phyloP scores from a whole-genome alignment of 2,888 invertebrate species.

The Epiperipatus broadwayi region DNA sequence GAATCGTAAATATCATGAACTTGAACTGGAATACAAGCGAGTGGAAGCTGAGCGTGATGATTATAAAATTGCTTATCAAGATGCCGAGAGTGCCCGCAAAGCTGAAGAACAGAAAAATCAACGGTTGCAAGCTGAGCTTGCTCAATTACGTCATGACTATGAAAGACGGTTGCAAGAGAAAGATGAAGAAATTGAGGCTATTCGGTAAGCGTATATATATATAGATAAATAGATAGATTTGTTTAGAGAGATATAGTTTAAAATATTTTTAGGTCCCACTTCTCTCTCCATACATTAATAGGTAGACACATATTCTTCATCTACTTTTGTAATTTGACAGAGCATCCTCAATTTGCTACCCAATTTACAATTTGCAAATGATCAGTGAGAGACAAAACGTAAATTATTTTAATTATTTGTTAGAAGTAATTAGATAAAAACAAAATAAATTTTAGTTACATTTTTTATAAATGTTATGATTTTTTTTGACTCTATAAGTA shows the following conservation, averaged over 20 bases:
- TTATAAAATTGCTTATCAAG: constrained; percentile 90
- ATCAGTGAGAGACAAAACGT: no score
- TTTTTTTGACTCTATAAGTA: no score
- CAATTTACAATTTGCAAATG: no score
- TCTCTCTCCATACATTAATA: not conserved
- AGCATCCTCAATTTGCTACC: no score
- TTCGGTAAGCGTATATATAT: no score
- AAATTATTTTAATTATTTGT: no score
- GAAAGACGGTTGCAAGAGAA: constrained; percentile 93
- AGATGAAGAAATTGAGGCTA: constrained; percentile 92
- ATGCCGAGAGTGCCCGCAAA: constrained; percentile 92
- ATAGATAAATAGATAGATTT: constrained; percentile 4
- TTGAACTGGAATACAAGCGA: constrained; percentile 87
- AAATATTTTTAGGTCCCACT: no score
- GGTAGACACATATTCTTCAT: no score
- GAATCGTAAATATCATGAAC: constrained; percentile 88
- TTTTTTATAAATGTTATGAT: no score
- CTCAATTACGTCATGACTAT: constrained; percentile 83
- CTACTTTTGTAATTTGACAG: no score
- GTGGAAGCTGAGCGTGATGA: constrained; percentile 98
- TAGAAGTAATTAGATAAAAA: no score
- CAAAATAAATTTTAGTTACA: no score
- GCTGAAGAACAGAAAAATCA: constrained; percentile 89
- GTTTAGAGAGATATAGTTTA: not conserved
- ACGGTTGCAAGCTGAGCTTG: constrained; percentile 76